Evolutionary conservation across 2,113 vertebrate genomes (phyloP).

Genomic region (Hippopotamus amphibius): DNA sequence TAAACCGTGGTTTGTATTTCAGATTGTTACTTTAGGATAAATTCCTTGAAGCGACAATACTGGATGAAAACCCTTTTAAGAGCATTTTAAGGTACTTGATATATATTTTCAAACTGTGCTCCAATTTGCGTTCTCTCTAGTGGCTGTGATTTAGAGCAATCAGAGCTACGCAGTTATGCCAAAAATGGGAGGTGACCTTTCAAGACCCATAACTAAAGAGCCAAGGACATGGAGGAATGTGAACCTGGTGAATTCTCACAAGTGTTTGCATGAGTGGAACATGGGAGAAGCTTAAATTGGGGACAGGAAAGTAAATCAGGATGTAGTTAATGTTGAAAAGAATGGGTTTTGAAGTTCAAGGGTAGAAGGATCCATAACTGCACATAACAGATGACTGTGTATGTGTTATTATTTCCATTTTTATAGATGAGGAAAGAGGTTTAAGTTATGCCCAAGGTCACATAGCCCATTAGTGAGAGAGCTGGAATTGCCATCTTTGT

Average conservation of each 20-base stretch:
- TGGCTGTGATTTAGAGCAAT: neutral
- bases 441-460: neutral
- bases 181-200: neutral
- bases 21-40: neutral
- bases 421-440: neutral
- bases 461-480: neutral
- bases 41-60: neutral
- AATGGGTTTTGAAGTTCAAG: constrained; percentile 39
- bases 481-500: neutral
- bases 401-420: constrained; percentile 11
- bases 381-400: neutral
- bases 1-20: neutral
- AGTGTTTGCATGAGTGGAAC: neutral
- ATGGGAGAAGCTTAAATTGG: neutral
- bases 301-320: neutral
- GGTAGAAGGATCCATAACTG: neutral
- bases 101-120: neutral
- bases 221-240: neutral
- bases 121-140: neutral
- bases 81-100: neutral
- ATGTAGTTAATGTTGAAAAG: neutral
- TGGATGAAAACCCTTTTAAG: neutral
- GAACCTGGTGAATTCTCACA: neutral
- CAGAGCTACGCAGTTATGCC: neutral
- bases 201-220: neutral